Conservation (phyloP, 1,140 invertebrate species). For the Heliconius congener region DNA sequence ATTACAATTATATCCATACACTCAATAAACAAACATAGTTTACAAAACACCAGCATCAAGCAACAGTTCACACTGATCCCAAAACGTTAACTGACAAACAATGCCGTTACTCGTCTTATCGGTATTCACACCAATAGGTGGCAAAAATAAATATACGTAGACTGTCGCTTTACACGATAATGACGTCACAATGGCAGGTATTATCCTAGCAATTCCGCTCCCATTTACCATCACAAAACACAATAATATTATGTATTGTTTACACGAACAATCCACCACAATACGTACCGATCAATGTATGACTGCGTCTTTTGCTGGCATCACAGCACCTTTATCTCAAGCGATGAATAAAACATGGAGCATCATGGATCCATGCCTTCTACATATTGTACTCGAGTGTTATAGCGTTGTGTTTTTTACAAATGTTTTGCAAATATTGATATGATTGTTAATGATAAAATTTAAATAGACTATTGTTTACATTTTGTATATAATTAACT, state of each 20-base stretch:
- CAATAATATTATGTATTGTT: constrained; percentile 54
- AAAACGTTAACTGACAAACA: background rate
- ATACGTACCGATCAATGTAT: constrained; percentile 59
- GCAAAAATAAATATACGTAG: constrained; percentile 32
- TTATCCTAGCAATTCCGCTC: constrained; percentile 44
- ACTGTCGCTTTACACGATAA: constrained; percentile 28
- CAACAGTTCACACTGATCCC: background rate
- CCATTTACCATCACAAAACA: constrained; percentile 40
- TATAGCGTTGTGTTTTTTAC: constrained; percentile 25
- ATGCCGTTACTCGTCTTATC: constrained; percentile 7
- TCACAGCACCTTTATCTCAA: constrained; percentile 57
- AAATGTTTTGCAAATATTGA: background rate
- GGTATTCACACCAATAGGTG: constrained; percentile 23
- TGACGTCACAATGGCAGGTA: constrained; percentile 44
- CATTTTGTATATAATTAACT: background rate
- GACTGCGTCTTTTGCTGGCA: constrained; percentile 49
- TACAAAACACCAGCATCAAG: background rate
- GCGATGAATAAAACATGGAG: constrained; percentile 68
- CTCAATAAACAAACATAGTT: background rate
- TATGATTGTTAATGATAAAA: background rate
- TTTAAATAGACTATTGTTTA: background rate
- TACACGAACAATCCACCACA: constrained; percentile 55
- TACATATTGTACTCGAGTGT: constrained; percentile 47
- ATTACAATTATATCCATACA: too few species aligned
- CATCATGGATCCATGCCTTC: constrained; percentile 58